Evolutionary conservation across 2,113 vertebrate genomes (phyloP).

Genomic region (Callipepla californica): DNA sequence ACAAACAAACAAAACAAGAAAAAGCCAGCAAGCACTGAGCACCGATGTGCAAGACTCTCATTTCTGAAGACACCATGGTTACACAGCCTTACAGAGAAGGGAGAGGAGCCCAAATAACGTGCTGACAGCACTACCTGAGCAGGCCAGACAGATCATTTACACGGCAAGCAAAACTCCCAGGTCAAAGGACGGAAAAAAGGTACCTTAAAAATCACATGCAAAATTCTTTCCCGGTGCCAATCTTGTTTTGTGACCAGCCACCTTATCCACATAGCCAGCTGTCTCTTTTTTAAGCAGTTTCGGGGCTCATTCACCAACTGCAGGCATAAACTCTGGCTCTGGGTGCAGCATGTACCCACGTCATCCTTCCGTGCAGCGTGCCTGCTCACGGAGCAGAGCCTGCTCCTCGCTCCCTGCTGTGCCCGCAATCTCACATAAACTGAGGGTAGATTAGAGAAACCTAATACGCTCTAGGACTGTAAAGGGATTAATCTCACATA

Average conservation of each 20-base stretch:
- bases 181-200: background rate
- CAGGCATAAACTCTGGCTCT: background rate
- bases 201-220: background rate
- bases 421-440: background rate
- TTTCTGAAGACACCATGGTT: background rate
- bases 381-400: background rate
- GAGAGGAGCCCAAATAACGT: background rate
- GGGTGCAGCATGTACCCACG: accelerated
- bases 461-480: background rate
- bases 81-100: background rate
- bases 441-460: background rate
- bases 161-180: background rate
- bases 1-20: background rate
- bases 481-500: background rate
- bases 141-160: background rate
- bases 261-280: background rate
- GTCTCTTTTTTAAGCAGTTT: background rate
- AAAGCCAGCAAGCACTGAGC: background rate
- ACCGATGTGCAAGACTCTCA: background rate
- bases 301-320: background rate
- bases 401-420: background rate
- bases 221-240: background rate
- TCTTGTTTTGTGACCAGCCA: background rate
- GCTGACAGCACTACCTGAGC: background rate
- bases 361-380: accelerated